Percentiles rank a stretch among this genome's conserved stretches.
phyloP scores from a whole-genome alignment of 2,797 vertebrate genomes.

The Corythornis leucogaster region DNA sequence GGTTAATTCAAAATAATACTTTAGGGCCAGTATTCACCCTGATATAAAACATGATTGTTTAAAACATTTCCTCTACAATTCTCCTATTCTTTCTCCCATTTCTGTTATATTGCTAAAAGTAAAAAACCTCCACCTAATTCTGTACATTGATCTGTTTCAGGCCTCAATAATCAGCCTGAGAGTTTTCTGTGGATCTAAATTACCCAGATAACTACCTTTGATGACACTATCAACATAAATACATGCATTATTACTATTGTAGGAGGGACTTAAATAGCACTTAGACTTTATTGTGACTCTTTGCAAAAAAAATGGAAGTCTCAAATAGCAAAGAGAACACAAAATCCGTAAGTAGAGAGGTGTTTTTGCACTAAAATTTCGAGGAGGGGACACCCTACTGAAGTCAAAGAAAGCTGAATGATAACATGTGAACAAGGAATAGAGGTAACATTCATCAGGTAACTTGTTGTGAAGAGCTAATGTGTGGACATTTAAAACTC shows the following conservation, averaged over 20 bases:
- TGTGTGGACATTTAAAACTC: background rate
- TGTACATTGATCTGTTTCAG: background rate
- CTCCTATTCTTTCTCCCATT: background rate
- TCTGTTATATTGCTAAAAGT: background rate
- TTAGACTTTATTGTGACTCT: background rate
- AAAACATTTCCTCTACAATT: background rate
- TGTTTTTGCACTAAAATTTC: background rate
- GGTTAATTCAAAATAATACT: background rate
- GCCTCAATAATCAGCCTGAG: background rate
- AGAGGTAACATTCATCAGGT: background rate
- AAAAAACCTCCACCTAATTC: background rate
- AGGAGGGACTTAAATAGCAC: background rate
- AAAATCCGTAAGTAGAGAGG: background rate
- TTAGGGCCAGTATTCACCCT: background rate
- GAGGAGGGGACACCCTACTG: background rate
- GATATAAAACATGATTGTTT: background rate
- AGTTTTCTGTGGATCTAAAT: background rate
- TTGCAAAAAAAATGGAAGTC: background rate
- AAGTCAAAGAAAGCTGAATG: background rate
- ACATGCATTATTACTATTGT: background rate
- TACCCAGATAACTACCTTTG: background rate
- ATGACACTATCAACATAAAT: background rate
- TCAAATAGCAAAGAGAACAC: background rate
- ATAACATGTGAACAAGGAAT: background rate
- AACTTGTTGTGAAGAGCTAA: background rate